Conservation (phyloP, 2,113 vertebrate species). For the Halichoerus grypus region DNA sequence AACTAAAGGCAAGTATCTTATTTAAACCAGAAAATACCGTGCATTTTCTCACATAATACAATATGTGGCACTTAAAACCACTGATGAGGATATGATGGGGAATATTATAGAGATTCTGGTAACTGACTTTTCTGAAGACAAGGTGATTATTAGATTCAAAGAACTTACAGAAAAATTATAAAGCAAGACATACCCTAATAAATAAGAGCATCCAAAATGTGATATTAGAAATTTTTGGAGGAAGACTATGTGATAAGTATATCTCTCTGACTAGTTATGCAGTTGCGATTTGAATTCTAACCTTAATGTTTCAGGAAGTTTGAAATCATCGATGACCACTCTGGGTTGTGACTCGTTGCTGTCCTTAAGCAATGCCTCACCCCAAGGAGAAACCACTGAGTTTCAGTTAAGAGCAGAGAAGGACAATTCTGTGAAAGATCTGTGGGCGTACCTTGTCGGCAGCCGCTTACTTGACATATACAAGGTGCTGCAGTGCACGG, state of each 20-base stretch:
- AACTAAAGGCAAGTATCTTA: background rate
- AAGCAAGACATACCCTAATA: background rate
- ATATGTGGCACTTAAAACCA: background rate
- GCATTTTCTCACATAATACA: background rate
- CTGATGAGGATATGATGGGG: background rate
- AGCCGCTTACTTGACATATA: background rate
- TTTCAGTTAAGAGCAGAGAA: background rate
- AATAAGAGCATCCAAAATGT: background rate
- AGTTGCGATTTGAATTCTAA: background rate
- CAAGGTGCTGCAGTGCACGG: rapidly evolving
- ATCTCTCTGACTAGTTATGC: background rate
- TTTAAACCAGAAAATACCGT: background rate
- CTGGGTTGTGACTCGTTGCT: background rate
- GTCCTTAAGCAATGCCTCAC: background rate
- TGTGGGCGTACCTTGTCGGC: rapidly evolving
- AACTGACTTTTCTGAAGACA: background rate
- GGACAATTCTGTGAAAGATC: background rate
- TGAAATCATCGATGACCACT: background rate
- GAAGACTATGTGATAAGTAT: background rate
- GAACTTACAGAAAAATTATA: background rate
- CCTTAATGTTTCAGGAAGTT: background rate
- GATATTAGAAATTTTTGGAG: background rate
- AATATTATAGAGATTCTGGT: background rate
- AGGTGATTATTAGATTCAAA: background rate
- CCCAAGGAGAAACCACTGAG: background rate